Base-by-base conservation (phyloP, 2,797 vertebrate genomes). In the Balearica regulorum region DNA sequence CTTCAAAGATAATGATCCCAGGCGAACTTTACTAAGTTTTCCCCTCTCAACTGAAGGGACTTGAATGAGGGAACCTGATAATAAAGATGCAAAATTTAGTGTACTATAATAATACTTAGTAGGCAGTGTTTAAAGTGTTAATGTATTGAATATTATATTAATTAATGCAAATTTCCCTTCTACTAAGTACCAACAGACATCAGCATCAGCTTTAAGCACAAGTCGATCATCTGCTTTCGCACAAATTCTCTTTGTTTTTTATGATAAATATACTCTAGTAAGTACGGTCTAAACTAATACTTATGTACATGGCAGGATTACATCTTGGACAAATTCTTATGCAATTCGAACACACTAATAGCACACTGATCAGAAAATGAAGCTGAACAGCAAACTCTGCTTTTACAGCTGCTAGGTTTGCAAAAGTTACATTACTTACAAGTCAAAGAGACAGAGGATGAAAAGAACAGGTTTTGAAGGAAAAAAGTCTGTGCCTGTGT, bases 1-100 rank as follows among this genome's bases (percentile, higher is more conserved):
- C 98, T 99, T 99, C 97, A 99, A 98, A 90, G 99, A 99, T 55
- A 99, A 97, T 9, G 99, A 99, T 83, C 99, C 99, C 96, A 99
- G 98, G 19, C 99, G 99, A 94, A 99, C 99, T 97, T 99, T 99
- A 91, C 99, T 99, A 21, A 99, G 98, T 95, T 99, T 99, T 37
- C 99, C 99, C 82, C 99, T 98, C 97, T 99, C 99, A 78, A 99
- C 99, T 8, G 99, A 99, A 69, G 99, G 99, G 76, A 99, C 98
- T 97, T 99, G 99, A 98, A 99, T 99, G 94, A 99, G 99, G 94
- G 99, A 99, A 96, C 99, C 99, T 99, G 98, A 92, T 33, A 89
- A 96, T 69, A 73, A 94, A 97, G 77, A 84, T 14, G 51, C 60
- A 98, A 94, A 97, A 89, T 57, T 93, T 81, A 88, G 24, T 87